Evolutionary conservation across 2,888 invertebrate genomes (phyloP), one percentile per base, ranked within the genome.

Genomic region (Nephrotoma flavescens): DNA sequence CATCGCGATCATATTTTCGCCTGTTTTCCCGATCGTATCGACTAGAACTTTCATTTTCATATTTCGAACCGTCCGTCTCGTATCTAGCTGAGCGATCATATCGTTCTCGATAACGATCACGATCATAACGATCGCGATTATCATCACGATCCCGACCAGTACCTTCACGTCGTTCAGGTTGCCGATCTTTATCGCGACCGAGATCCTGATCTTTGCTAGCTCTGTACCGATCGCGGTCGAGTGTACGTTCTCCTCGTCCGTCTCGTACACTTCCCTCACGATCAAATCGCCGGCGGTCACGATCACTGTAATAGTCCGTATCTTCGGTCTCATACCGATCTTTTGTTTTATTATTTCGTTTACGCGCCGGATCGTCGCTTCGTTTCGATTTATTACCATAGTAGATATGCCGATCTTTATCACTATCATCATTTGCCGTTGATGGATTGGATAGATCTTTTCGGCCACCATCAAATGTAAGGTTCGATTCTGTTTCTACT

Each of bases 1-100:
- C 87, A 84, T 86, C 86, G 19, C 86, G 86, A 86, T 83, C 86
- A 86, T 88, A 86, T 19, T 87, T 87, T n/a, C 47, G 6, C 45
- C 44, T 85, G 11, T 44, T 44, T 52, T 86, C 84, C 42, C 88
- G 86, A 85, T 90, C 90, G 57, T 90, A 89, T 7, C 90, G 89
- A 12, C 89, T 88, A 0, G 91, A 91, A 87, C 93, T 92, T 90
- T 95, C 95, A 89, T 95, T 95, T 90, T 94, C 94, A 90, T 94
- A 94, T 90, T 95, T 94, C 1, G 94, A 94, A 88, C 94, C 94
- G 87, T 95, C 95, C 0, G 93, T 93, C 88, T 95, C 95, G 90
- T 94, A 94, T 86, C 88, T 88, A 57, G 87, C 87, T 44, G 86
- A 86, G 45, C 87, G 87, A 41, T 88, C 93, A 45, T 88, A 88